Percentiles rank a stretch among this genome's conserved stretches.
Conservation (phyloP, 2,797 vertebrate species). For the Sebastes steindachneri region DNA sequence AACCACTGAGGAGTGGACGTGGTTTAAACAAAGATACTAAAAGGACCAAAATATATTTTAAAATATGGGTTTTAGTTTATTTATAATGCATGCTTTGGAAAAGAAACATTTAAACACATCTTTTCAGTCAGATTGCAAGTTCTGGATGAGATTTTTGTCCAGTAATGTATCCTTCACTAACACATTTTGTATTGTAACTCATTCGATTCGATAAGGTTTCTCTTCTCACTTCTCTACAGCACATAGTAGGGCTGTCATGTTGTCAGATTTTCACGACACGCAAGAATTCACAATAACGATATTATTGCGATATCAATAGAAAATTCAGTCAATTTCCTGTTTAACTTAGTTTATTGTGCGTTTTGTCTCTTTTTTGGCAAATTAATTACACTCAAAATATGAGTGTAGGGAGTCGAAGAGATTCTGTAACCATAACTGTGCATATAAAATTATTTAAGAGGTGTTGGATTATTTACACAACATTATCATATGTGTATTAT, state of each 20-base stretch:
- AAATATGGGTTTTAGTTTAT: background rate
- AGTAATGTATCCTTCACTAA: background rate
- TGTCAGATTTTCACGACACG: rapidly evolving
- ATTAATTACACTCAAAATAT: too few species aligned
- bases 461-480: too few species aligned
- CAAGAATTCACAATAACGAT: rapidly evolving
- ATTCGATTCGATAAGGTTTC: too few species aligned
- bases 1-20: conserved; percentile 4
- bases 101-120: background rate
- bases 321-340: too few species aligned
- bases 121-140: background rate
- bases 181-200: background rate
- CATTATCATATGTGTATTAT: too few species aligned
- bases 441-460: rapidly evolving
- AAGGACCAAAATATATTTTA: background rate
- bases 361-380: too few species aligned
- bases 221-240: background rate
- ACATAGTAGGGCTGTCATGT: too few species aligned
- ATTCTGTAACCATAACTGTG: too few species aligned
- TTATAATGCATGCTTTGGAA: conserved; percentile 8
- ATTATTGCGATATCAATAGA: too few species aligned
- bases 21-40: conserved; percentile 6
- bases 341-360: too few species aligned
- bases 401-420: too few species aligned
- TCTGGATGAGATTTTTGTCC: background rate